These are phyloP conservation scores for Geotrypetes seraphini DNA, from an alignment of 2,797 vertebrate species.

Conservation along the genomic window DNA sequence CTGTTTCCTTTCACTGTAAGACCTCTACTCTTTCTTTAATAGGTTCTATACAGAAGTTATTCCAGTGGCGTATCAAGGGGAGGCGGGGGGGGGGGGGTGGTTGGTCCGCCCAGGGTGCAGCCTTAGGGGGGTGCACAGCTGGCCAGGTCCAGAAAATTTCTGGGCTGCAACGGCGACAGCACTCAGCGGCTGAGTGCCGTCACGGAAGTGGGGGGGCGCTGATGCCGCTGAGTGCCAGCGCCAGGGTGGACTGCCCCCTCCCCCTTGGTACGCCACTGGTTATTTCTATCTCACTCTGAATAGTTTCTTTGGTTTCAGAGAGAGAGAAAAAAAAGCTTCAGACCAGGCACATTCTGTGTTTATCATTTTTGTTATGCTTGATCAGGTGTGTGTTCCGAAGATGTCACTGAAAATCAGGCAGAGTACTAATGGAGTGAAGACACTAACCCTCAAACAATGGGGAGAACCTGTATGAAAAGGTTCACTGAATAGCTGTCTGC, in stretches of 20 bases:
- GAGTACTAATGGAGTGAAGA: conserved; percentile 49
- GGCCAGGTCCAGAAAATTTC: too few relatives aligned
- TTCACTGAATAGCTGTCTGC: conserved; percentile 8
- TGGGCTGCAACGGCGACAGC: too few relatives aligned
- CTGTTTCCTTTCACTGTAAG: too few relatives aligned
- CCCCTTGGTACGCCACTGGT: too few relatives aligned
- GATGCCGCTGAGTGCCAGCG: too few relatives aligned
- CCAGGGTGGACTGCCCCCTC: too few relatives aligned
- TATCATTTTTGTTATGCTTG: conserved; percentile 50
- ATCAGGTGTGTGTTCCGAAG: conserved; percentile 53
- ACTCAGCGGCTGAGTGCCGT: too few relatives aligned
- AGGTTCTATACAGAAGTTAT: conserved; percentile 23
- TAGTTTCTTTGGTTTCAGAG: conserved; percentile 40
- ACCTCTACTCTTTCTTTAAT: conserved; percentile 40
- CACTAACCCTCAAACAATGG: conserved; percentile 44
- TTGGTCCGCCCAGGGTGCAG: too few relatives aligned
- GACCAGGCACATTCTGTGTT: conserved; percentile 41
- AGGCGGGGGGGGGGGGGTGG: too few relatives aligned
- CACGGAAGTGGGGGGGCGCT: too few relatives aligned
- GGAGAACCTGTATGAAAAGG: conserved; percentile 32
- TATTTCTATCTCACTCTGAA: conserved; percentile 34
- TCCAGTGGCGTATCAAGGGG: too few relatives aligned
- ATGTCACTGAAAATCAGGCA: conserved; percentile 22
- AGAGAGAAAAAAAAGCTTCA: conserved; percentile 42
- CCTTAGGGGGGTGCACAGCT: too few relatives aligned